These are phyloP conservation scores for Tenualosa ilisha DNA, from an alignment of 2,797 vertebrate species.

Conservation along the genomic window DNA sequence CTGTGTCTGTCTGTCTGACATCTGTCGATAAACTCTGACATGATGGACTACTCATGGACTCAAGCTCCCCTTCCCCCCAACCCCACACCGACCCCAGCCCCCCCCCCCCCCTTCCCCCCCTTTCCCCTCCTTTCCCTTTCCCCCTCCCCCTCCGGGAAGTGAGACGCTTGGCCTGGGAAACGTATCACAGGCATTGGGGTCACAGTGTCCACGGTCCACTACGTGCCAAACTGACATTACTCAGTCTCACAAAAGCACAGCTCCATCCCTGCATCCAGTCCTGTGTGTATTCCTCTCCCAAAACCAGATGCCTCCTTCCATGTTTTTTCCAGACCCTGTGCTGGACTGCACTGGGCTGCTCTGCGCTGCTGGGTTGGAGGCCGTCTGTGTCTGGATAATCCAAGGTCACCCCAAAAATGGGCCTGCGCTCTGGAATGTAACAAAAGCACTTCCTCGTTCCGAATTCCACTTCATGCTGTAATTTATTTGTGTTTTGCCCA, in stretches of 20 bases:
- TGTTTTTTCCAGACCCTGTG: conserved; percentile 12
- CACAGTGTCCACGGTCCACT: neutral
- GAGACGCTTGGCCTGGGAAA: conserved; percentile 6
- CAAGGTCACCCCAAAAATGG: conserved; percentile 4
- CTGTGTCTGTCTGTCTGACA: too few relatives aligned
- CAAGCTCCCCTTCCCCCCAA: neutral
- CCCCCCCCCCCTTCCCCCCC: neutral
- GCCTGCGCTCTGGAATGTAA: conserved; percentile 32
- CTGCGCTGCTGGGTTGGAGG: neutral
- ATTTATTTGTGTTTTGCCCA: conserved; percentile 37
- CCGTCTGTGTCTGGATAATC: neutral
- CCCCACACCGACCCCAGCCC: neutral
- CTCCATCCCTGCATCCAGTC: neutral
- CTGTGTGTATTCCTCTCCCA: conserved; percentile 24
- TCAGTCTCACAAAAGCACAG: neutral
- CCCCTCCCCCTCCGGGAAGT: neutral
- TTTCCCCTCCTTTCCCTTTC: too few relatives aligned
- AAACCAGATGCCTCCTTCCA: conserved; percentile 14
- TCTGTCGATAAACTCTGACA: neutral
- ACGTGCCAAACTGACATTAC: conserved; percentile 18
- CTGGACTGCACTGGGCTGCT: neutral
- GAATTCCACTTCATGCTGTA: conserved; percentile 25
- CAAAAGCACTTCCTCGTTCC: conserved; percentile 37
- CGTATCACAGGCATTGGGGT: neutral
- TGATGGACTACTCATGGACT: neutral